Conservation (phyloP, 2,797 vertebrate genomes). For the Micropoecilia bifurca region DNA sequence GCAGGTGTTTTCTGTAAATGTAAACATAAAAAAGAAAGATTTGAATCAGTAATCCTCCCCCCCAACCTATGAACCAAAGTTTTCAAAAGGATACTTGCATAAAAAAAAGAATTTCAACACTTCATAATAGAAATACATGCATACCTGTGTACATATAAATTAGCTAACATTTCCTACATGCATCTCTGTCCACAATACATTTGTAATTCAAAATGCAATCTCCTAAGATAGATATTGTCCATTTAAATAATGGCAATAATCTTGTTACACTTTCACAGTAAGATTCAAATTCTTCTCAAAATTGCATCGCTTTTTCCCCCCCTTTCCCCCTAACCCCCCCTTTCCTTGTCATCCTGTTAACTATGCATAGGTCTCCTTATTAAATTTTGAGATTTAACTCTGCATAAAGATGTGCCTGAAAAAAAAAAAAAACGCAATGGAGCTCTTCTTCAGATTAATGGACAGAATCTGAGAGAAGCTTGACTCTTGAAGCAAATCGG, state of each 20-base stretch:
- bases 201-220: not conserved
- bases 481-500: conserved; percentile 73
- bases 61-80: not conserved
- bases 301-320: not conserved
- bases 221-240: not conserved
- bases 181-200: not conserved
- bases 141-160: not conserved
- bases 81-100: not conserved
- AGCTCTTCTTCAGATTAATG: conserved; percentile 77
- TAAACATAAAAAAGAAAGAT: not conserved
- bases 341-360: conserved; percentile 11
- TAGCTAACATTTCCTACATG: not conserved
- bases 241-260: not conserved
- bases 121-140: not conserved
- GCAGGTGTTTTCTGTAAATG: not conserved
- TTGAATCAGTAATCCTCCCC: not conserved
- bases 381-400: conserved; percentile 30
- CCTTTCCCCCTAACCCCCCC: not conserved
- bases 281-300: not conserved
- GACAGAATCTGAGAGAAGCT: conserved; percentile 70
- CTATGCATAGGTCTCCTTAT: conserved; percentile 29
- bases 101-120: not conserved
- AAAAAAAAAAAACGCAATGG: conserved; percentile 61
- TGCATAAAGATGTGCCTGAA: conserved; percentile 45
- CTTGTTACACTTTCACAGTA: not conserved